Evolutionary conservation across 2,888 invertebrate genomes (phyloP), one percentile per base, ranked within the genome.

Genomic region (Electrophaes corylata): DNA sequence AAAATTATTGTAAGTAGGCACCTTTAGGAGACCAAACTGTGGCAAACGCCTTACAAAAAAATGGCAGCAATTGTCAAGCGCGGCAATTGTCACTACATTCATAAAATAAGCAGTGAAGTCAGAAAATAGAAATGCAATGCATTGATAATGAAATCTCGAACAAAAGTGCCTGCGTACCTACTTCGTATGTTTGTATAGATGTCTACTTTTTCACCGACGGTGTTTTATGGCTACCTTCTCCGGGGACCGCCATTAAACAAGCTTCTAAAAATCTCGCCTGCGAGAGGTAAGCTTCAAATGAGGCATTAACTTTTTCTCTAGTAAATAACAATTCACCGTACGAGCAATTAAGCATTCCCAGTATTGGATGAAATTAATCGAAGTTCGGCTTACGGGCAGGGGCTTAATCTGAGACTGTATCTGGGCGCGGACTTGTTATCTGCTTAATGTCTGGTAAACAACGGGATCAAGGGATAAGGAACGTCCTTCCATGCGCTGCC

Each of bases 401-500:
- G 84, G 88, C 83, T 84, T 91, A 91, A 90, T 91, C 90, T 90
- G 84, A 84, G 84, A 83, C 83, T 84, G 84, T 89, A 90, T 91
- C 89, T 80, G 86, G 83, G 88, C 89, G 89, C 82, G 87, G 91
- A 91, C 86, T 91, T 88, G 91, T 90, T 92, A 92, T 92, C 92
- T 92, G 92, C 86, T 92, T 91, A 92, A 92, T 92, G 92, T 92
- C 91, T 92, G 92, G 92, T 92, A 91, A 92, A 92, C 92, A 92
- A 91, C 90, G 81, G 92, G 91, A 91, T 92, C 90, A 91, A 91
- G 88, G 91, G 91, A 91, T 91, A 90, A 90, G 89, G 86, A 84
- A 81, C 84, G 87, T 90, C 91, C 90, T 90, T 88, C 84, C 84
- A 87, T 87, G 85, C 83, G 80, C 68, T 88, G 86, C 89, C 91